These are phyloP conservation scores for Adineta ricciae DNA, from an alignment of 2,888 invertebrate genomes.

Conservation along the genomic window DNA sequence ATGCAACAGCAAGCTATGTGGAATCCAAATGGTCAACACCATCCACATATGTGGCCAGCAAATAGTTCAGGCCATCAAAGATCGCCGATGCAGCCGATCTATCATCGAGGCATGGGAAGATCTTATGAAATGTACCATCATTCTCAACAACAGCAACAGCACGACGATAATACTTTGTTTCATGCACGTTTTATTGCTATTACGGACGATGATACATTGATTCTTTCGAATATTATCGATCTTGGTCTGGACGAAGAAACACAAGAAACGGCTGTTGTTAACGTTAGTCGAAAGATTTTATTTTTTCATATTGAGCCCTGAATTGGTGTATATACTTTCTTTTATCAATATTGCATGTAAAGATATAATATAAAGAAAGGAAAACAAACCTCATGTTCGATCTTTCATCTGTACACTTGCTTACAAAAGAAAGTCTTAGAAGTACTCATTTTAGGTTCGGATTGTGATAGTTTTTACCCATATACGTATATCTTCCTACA, in stretches of 20 bases:
- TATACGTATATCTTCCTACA: too few relatives aligned
- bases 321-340: neutral
- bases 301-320: neutral
- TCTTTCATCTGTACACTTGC: too few relatives aligned
- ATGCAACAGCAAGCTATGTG: slow-evolving; percentile 16
- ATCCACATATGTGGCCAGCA: neutral
- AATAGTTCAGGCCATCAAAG: neutral
- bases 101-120: neutral
- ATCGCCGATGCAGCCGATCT: neutral
- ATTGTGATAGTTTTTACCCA: too few relatives aligned
- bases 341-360: neutral
- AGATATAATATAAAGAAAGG: neutral
- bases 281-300: neutral
- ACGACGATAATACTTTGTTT: neutral
- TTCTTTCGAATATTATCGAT: slow-evolving; percentile 3
- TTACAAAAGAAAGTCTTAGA: too few relatives aligned
- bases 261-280: neutral
- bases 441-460: too few relatives aligned
- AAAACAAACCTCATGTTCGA: neutral
- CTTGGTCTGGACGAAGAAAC: slow-evolving; percentile 3
- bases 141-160: neutral
- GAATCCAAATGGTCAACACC: neutral
- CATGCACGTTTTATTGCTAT: neutral
- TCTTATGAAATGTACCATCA: neutral
- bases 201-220: slow-evolving; percentile 15